These are phyloP conservation scores for Sardina pilchardus DNA, from an alignment of 2,113 vertebrate species.

Conservation along the genomic window DNA sequence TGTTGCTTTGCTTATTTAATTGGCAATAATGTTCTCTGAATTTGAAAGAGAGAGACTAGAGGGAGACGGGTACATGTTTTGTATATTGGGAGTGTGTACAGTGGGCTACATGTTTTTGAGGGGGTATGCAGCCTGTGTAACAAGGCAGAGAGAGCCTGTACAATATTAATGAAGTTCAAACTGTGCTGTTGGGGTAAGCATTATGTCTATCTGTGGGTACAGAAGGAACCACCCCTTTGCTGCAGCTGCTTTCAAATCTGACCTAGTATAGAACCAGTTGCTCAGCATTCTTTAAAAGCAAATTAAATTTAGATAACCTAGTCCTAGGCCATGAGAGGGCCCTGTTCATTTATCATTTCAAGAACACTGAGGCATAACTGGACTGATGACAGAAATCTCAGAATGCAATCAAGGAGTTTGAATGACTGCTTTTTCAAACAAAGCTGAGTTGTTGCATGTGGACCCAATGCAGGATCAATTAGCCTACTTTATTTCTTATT, in stretches of 20 bases:
- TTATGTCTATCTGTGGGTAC: neutral
- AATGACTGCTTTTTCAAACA: neutral
- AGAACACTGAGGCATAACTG: neutral
- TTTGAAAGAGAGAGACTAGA: too few relatives aligned
- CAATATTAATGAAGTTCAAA: slow-evolving; percentile 24
- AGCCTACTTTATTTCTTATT: too few relatives aligned
- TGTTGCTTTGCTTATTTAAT: too few relatives aligned
- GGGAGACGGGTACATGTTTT: neutral
- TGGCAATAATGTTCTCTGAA: too few relatives aligned
- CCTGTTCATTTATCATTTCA: neutral
- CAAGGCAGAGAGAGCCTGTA: neutral
- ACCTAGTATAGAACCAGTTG: too few relatives aligned
- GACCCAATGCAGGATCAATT: neutral
- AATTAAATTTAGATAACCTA: too few relatives aligned
- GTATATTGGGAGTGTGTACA: neutral
- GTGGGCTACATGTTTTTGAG: too few relatives aligned
- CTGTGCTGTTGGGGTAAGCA: neutral
- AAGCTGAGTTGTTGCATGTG: neutral
- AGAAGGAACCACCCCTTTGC: neutral
- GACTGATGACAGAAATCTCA: too few relatives aligned
- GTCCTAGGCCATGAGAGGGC: too few relatives aligned
- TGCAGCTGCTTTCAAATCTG: neutral
- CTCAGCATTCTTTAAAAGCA: too few relatives aligned
- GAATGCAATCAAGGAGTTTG: neutral
- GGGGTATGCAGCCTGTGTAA: neutral